Conservation (phyloP, 1,140 invertebrate species). For the Cylas formicarius region DNA sequence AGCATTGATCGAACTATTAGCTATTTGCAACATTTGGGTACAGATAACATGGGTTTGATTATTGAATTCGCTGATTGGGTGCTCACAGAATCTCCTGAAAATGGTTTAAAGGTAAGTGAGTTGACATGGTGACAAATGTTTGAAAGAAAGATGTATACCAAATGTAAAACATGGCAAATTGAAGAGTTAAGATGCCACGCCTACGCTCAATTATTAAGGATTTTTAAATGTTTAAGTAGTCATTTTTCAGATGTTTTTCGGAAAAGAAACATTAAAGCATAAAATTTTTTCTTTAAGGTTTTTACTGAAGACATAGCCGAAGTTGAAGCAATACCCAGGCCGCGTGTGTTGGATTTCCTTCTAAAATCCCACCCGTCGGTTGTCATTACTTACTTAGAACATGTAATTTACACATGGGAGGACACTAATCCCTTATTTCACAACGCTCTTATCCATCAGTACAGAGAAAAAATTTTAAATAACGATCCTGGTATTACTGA, state of each 20-base stretch:
- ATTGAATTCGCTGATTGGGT: slow-evolving; percentile 95
- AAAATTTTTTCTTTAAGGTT: slow-evolving; percentile 50
- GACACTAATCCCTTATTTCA: slow-evolving; percentile 83
- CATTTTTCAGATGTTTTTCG: neutral
- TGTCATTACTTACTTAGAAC: slow-evolving; percentile 90
- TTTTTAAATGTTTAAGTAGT: too few species aligned
- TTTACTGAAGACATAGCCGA: slow-evolving; percentile 89
- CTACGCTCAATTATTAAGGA: too few species aligned
- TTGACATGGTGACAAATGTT: neutral
- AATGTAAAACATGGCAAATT: too few species aligned
- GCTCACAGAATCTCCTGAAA: slow-evolving; percentile 74
- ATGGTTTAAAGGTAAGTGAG: slow-evolving; percentile 62
- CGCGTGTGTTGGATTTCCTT: slow-evolving; percentile 84
- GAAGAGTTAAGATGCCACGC: too few species aligned
- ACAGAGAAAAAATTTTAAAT: slow-evolving; percentile 59
- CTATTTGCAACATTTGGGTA: slow-evolving; percentile 85
- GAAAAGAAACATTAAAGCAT: too few species aligned
- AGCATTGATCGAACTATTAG: slow-evolving; percentile 78
- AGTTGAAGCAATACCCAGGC: slow-evolving; percentile 80
- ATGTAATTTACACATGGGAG: slow-evolving; percentile 84
- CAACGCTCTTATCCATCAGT: slow-evolving; percentile 82
- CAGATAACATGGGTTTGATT: slow-evolving; percentile 82
- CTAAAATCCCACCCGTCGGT: slow-evolving; percentile 70
- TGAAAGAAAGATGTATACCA: neutral
- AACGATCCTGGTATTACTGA: slow-evolving; percentile 52